Conservation (phyloP, 30 jellyfish, hydroid and myxozoan genomes). For the Aurelia aurita complex sp. Pacific region DNA sequence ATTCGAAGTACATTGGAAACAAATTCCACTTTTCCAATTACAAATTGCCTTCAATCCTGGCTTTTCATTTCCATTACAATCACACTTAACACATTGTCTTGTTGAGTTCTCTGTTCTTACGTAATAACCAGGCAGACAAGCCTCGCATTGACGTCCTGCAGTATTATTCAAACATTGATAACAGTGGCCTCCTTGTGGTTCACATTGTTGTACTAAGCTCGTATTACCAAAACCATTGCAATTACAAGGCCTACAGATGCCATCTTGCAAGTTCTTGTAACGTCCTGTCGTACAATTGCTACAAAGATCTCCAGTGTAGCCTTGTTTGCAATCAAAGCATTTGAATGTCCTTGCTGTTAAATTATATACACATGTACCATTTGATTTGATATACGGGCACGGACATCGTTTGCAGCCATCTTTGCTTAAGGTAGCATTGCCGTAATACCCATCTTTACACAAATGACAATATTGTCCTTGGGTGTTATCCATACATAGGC, state of each 20-base stretch:
- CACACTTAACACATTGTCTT: conserved; percentile 37
- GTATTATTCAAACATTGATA: conserved; percentile 39
- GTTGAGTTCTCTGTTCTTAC: conserved; percentile 7
- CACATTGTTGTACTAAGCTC: conserved; percentile 48
- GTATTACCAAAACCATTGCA: conserved; percentile 59
- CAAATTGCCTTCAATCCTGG: conserved; percentile 36
- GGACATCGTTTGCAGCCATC: conserved; percentile 72
- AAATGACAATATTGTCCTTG: conserved; percentile 52
- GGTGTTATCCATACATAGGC: conserved; percentile 55
- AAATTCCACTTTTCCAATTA: conserved; percentile 41
- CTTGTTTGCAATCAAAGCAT: conserved; percentile 43
- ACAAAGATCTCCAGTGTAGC: conserved; percentile 49
- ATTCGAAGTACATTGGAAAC: conserved; percentile 28
- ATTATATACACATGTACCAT: conserved; percentile 38
- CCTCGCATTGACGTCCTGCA: conserved; percentile 64
- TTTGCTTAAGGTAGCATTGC: conserved; percentile 63
- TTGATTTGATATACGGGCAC: conserved; percentile 44
- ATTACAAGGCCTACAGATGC: conserved; percentile 45
- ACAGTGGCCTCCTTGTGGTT: conserved; percentile 53
- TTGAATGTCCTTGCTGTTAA: conserved; percentile 10
- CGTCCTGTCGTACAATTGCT: conserved; percentile 28
- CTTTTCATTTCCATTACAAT: conserved; percentile 51
- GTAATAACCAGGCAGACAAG: conserved; percentile 44
- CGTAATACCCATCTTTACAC: conserved; percentile 66
- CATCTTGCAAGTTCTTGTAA: conserved; percentile 27